Evolutionary conservation across 1,140 invertebrate species (phyloP), one percentile per base, ranked within the genome.

Genomic region (Euwallacea similis): DNA sequence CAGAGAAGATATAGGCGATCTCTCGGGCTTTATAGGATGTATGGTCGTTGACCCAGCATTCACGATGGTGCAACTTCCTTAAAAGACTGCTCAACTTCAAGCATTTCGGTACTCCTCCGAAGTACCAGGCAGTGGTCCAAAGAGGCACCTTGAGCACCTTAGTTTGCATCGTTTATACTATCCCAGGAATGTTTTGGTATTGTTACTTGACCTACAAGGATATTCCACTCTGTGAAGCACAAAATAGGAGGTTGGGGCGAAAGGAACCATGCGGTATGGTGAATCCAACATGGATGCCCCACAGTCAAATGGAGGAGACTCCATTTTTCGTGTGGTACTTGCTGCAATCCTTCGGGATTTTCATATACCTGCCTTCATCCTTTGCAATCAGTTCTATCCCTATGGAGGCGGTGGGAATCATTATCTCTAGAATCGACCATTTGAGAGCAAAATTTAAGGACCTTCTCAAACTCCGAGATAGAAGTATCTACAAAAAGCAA

Each of bases 241-340:
- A 46, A 2, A 71, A 72, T 50, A 44, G 7, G 3, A 11, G 43
- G 53, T 56, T 21, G n/a, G 47, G 54, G 3, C 33, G 66, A 3
- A 61, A 72, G 11, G 64, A 66, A 44, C 7, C 54, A 33, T 72
- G 70, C 42, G 70, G 70, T 6, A 66, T 72, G 58, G 15, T 66
- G 21, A 66, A 66, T 55, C 70, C 70, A 6, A 67, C 70, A 16
- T 72, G 70, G 70, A n/a, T 62, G 10, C 70, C 70, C 10, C 10
- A 10, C 7, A 60, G 7, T 2, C 3, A 44, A 42, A 55, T 43
- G 13, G 16, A 55, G 16, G 16, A 13, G 2, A 21, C 44, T 4
- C 1, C 11, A 7, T 46, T 60, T n/a, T 58, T n/a, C 7, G 7
- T 50, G 3, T 59, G 13, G 9, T 72, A 66, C 33, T 7, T 66